Base-by-base conservation (phyloP, 2,797 vertebrate genomes). In the Calcarius lapponicus region DNA sequence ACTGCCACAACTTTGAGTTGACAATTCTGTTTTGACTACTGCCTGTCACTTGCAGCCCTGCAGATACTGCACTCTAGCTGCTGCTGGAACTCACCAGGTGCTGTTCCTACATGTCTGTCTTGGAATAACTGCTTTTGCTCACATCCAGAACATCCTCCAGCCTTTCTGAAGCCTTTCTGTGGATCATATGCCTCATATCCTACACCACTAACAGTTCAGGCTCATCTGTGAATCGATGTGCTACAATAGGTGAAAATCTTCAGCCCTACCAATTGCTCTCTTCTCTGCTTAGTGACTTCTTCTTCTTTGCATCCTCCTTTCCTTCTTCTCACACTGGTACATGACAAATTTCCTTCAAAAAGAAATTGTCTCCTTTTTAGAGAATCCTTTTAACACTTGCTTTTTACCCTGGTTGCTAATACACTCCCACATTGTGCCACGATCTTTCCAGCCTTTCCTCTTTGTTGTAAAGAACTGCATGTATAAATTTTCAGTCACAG, bases 361-460 rank as follows among this genome's bases (percentile, higher is more conserved):
- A 64, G 28, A 43, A 80, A 60, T 80, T 69, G 0, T 50, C 90
- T 56, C 31, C 25, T 26, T 72, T 56, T 72, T 31, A 67, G n/a
- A 51, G 34, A 78, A 66, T 60, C 31, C 31, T 90, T 76, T 73
- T 38, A 69, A 79, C 32, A 20, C 62, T 53, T 50, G 19, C 58
- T 58, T 57, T 54, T 29, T 53, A 67, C 38, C 21, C 36, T 75
- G 12, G 11, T 10, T 86, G 51, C 42, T 85, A 61, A 72, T 16
- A 38, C 18, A 51, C 8, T 69, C 3, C 2, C 38, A 36, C 0
- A 0, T 10, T 58, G n/a, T 72, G 58, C 45, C 62, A 57, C n/a
- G 22, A 21, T 13, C 40, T 61, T 69, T 58, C 34, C 54, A 79
- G 61, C 28, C 29, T 75, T 45, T 72, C 32, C 54, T 81, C 62